phyloP scores from a whole-genome alignment of 2,888 invertebrate genomes.

The Phytoseiulus persimilis region DNA sequence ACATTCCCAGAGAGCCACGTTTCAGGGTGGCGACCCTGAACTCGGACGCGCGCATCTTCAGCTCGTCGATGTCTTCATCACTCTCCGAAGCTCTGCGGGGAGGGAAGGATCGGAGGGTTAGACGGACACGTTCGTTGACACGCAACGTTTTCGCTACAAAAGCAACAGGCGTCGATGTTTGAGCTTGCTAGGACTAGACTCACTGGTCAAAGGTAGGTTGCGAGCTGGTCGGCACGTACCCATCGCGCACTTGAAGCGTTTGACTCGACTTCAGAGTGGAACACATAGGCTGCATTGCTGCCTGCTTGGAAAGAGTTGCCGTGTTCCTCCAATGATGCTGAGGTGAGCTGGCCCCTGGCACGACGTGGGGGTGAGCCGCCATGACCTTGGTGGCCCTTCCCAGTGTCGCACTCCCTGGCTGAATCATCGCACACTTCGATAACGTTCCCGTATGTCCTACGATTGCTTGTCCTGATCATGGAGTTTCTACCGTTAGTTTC shows the following conservation, averaged over 20 bases:
- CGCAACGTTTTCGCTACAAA: not conserved
- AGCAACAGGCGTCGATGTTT: not conserved
- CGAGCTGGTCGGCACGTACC: constrained; percentile 38
- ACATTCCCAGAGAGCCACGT: constrained; percentile 37
- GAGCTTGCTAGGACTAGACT: not conserved
- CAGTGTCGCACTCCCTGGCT: constrained; percentile 35
- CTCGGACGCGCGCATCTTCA: constrained; percentile 38
- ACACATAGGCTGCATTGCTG: constrained; percentile 24
- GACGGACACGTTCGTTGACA: not conserved
- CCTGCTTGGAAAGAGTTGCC: constrained; percentile 26
- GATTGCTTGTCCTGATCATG: constrained; percentile 38
- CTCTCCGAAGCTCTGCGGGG: constrained; percentile 37
- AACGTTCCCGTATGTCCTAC: constrained; percentile 34
- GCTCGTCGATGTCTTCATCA: constrained; percentile 36
- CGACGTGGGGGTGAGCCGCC: constrained; percentile 27
- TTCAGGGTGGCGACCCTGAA: constrained; percentile 29
- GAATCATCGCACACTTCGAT: constrained; percentile 35
- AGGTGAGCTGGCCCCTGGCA: constrained; percentile 17
- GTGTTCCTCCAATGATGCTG: constrained; percentile 33
- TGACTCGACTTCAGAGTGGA: constrained; percentile 37
- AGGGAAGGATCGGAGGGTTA: not conserved
- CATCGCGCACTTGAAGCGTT: constrained; percentile 34
- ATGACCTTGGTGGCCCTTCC: constrained; percentile 16
- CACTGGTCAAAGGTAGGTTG: constrained; percentile 36
- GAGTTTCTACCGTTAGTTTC: constrained; percentile 36